Evolutionary conservation across 2,888 invertebrate genomes (phyloP).

Genomic region (Hemicrepidius hirtus): DNA sequence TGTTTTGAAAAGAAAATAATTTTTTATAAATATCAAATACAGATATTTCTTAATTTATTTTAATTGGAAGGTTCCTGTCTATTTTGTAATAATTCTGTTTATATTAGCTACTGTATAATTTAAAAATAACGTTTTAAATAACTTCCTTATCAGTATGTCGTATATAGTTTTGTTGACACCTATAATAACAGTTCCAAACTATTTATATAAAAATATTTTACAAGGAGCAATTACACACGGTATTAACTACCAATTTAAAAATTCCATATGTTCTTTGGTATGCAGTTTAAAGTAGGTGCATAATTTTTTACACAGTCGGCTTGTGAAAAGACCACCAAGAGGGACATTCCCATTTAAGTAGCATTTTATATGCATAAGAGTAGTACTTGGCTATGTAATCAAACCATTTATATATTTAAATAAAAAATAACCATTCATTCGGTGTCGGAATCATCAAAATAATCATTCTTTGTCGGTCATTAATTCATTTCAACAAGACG

Average conservation of each 20-base stretch:
- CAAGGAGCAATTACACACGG: neutral
- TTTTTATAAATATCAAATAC: too few species aligned
- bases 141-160: too few species aligned
- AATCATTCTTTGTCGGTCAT: neutral
- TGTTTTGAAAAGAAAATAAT: too few species aligned
- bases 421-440: slow-evolving; percentile 18
- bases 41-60: too few species aligned
- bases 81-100: too few species aligned
- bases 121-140: too few species aligned
- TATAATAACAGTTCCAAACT: too few species aligned
- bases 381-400: slow-evolving; percentile 1
- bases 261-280: slow-evolving; percentile 1
- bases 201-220: neutral
- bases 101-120: too few species aligned
- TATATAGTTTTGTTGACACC: too few species aligned
- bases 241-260: slow-evolving; percentile 15
- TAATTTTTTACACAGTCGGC: neutral
- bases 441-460: neutral
- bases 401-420: slow-evolving; percentile 18
- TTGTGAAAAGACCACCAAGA: slow-evolving; percentile 22
- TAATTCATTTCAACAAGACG: neutral
- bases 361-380: slow-evolving; percentile 21
- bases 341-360: slow-evolving; percentile 14
- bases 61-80: too few species aligned
- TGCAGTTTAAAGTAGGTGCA: neutral